Evolutionary conservation across 2,888 invertebrate genomes (phyloP), one percentile per base, ranked within the genome.

Genomic region (Archips xylosteana): DNA sequence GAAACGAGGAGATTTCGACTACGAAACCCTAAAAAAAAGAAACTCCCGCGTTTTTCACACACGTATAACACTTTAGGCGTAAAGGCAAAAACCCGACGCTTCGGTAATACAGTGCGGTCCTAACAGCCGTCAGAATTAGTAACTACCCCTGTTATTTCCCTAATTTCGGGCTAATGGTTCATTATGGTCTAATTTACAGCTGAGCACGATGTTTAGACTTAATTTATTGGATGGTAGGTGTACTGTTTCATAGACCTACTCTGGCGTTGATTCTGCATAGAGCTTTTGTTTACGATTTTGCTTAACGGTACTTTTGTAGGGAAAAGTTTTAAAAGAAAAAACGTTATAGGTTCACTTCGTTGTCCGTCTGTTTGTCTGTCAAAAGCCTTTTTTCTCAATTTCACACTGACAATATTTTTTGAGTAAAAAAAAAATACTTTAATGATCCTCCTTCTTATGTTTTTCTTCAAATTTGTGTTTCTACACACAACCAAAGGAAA

Each of bases 101-200:
- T 54, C 15, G 15, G 23, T 32, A 32, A 23, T 32, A 57, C 32
- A 10, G 57, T 23, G 32, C 57, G 6, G 9, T 6, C 23, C 10
- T 34, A 61, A 65, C 64, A 65, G 63, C 72, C 62, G 15, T 71
- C 69, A 64, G 67, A 70, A 70, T 75, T 75, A 70, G 66, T 75
- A 63, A 71, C 66, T 69, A 23, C 47, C 39, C 57, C 54, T 70
- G 74, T 75, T 70, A 71, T 70, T 65, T 74, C 74, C 74, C 74
- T 74, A 74, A 74, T 74, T 74, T 74, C 70, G 51, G 74, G 70
- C 74, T 74, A 74, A 74, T 74, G 74, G 74, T 74, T 74, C 74
- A 74, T 74, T 74, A 74, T 70, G 74, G 74, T 74, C 74, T 74
- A 74, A 74, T 70, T 74, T 74, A 74, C 70, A 74, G 74, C 74